Percentiles rank a stretch among this genome's conserved stretches.
phyloP scores from a whole-genome alignment of 2,113 vertebrate species.

The Kryptolebias marmoratus region DNA sequence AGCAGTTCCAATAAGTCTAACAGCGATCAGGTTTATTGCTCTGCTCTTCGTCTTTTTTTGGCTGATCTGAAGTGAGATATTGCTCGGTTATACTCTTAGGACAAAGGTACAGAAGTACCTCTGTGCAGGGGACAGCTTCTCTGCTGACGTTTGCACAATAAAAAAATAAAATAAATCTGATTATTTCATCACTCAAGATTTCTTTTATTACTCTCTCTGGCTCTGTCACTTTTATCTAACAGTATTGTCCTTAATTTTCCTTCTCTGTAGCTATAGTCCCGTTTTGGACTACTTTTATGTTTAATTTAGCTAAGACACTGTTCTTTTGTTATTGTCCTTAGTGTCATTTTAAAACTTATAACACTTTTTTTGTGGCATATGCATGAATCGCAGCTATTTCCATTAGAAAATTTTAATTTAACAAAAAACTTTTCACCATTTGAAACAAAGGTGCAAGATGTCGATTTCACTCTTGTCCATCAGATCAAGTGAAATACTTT shows the following conservation, averaged over 20 bases:
- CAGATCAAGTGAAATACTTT: too few species aligned
- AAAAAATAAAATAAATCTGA: constrained; percentile 20
- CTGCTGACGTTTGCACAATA: constrained; percentile 47
- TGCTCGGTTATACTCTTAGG: constrained; percentile 30
- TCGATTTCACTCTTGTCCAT: too few species aligned
- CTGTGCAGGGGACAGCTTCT: constrained; percentile 13
- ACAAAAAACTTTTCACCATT: too few species aligned
- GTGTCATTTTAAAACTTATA: too few species aligned
- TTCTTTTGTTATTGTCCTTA: too few species aligned
- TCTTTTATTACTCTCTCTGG: not conserved
- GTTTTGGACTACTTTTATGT: too few species aligned
- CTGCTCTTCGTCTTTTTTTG: constrained; percentile 44
- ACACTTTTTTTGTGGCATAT: too few species aligned
- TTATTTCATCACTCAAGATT: constrained; percentile 39
- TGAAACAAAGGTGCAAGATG: too few species aligned
- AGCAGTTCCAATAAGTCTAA: constrained; percentile 51
- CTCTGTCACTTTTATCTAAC: not conserved
- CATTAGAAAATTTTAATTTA: too few species aligned
- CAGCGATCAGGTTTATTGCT: constrained; percentile 50
- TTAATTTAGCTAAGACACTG: too few species aligned
- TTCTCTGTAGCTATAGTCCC: too few species aligned
- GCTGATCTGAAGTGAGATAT: constrained; percentile 36
- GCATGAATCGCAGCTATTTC: too few species aligned
- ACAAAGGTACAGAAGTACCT: constrained; percentile 7
- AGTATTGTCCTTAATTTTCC: not conserved